Percentiles rank a stretch among this genome's conserved stretches.
phyloP scores from a whole-genome alignment of 2,113 vertebrate genomes.

The mouse (Mus musculus) region DNA sequence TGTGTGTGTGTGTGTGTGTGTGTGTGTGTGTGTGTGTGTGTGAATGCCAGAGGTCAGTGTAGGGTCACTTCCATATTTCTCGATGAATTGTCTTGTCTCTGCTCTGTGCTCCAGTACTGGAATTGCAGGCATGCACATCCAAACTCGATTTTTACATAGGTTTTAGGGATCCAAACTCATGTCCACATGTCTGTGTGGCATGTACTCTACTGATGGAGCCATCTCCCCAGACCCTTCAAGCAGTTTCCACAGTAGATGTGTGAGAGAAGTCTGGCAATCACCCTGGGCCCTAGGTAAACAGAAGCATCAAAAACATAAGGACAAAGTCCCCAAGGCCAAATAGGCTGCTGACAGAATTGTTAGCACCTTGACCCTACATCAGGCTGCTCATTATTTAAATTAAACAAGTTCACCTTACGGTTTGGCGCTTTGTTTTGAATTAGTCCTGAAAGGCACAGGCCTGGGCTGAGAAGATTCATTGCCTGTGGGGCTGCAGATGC shows the following conservation, averaged over 20 bases:
- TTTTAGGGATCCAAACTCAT: too few relatives aligned
- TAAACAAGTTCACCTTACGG: fast-evolving
- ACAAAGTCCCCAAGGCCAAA: not conserved
- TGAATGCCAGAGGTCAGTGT: too few relatives aligned
- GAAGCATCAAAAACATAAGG: not conserved
- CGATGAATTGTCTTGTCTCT: too few relatives aligned
- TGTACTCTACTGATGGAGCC: too few relatives aligned
- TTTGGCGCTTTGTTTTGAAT: not conserved
- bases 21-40: too few relatives aligned
- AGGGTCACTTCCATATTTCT: too few relatives aligned
- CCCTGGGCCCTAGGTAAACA: not conserved
- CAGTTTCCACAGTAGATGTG: not conserved
- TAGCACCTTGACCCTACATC: not conserved
- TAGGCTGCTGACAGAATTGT: not conserved
- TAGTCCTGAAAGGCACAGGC: not conserved
- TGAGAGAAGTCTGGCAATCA: not conserved
- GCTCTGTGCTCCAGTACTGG: too few relatives aligned
- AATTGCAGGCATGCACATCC: too few relatives aligned
- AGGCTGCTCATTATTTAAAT: not conserved
- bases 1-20: too few relatives aligned
- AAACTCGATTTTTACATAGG: too few relatives aligned
- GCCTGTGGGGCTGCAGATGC: too few relatives aligned
- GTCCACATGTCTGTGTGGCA: not conserved
- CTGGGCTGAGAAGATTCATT: not conserved
- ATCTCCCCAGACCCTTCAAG: not conserved